Base-by-base conservation (phyloP, 2,797 vertebrate species). In the Sebastiscus tertius region DNA sequence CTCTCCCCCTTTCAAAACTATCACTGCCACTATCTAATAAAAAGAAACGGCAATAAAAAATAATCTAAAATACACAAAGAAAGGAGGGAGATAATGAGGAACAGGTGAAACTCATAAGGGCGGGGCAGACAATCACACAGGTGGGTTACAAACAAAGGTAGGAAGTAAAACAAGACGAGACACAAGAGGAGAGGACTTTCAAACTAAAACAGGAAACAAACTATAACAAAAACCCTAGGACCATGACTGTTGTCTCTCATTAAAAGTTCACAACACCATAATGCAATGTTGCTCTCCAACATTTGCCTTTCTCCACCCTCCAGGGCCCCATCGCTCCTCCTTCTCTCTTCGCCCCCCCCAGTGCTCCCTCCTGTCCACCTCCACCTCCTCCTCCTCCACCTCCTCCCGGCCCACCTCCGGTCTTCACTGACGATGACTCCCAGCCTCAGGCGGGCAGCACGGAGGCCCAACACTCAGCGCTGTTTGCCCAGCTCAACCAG, bases 401-500 rank as follows among this genome's bases (percentile, higher is more conserved):
- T 0, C 97, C 97, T 2, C 97, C 97, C 0, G 96, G 96, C 34
- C 97, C 97, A 29, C 97, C 97, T 85, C 97, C 96, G 0, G 72
- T 92, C 80, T 92, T 96, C 8, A 91, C 91, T 13, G 91, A 94
- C 1, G 95, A 96, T 24, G 70, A 79, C 4, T 13, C 81, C 2
- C 95, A 94, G 88, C 89, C 96, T 14, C 93, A 95, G 59, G 58
- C 9, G 0, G 79, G 27, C 4, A 79, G 88, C 5, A 64, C 94
- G n/a, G 87, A 89, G 0, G 90, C 96, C 1, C 88, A 95, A 52
- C 97, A 97, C 77, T 97, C 97, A 0, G 97, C 97, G 3, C 95
- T 99, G 5, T 99, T 99, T 66, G 96, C 97, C 10, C 96, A 99
- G 90, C 97, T 99, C n/a, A 99, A 99, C 92, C 97, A 97, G 93